Percentiles rank a stretch among this genome's conserved stretches.
phyloP scores from a whole-genome alignment of 2,888 invertebrate species.

The Drosophila cognata region DNA sequence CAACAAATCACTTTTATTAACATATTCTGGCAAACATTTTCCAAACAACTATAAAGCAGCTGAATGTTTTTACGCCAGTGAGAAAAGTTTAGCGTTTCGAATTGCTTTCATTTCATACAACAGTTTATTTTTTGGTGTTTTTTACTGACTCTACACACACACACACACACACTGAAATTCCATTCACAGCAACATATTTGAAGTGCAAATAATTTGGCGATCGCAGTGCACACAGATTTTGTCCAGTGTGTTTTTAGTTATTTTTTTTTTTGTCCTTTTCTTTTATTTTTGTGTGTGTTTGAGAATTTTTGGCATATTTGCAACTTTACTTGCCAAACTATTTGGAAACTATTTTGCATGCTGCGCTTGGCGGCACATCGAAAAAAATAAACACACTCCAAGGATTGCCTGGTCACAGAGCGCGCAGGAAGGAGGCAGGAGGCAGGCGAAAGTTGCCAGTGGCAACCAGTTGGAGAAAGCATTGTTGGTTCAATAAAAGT shows the following conservation, averaged over 20 bases:
- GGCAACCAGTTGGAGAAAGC: slow-evolving; percentile 51
- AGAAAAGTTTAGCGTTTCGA: slow-evolving; percentile 41
- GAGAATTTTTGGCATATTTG: slow-evolving; percentile 72
- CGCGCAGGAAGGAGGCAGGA: background rate
- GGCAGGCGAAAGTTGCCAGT: slow-evolving; percentile 32
- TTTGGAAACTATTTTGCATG: slow-evolving; percentile 64
- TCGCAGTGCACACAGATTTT: slow-evolving; percentile 42
- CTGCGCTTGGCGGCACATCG: slow-evolving; percentile 52
- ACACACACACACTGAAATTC: slow-evolving; percentile 9
- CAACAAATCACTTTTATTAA: slow-evolving; percentile 52
- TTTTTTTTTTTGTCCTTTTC: slow-evolving; percentile 24
- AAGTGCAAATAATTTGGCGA: slow-evolving; percentile 71
- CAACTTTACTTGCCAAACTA: slow-evolving; percentile 73
- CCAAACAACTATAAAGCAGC: slow-evolving; percentile 39
- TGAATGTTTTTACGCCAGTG: slow-evolving; percentile 46
- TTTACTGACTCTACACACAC: slow-evolving; percentile 11
- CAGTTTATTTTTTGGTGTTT: background rate
- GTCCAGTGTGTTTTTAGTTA: slow-evolving; percentile 10
- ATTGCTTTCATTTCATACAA: slow-evolving; percentile 40
- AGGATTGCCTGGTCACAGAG: background rate
- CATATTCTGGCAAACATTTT: slow-evolving; percentile 42
- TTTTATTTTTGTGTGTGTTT: slow-evolving; percentile 19
- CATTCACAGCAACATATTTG: slow-evolving; percentile 29
- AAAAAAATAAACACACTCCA: slow-evolving; percentile 1
- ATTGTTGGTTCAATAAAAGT: slow-evolving; percentile 75